phyloP scores from a whole-genome alignment of 2,888 invertebrate species.

The Protophormia terraenovae region DNA sequence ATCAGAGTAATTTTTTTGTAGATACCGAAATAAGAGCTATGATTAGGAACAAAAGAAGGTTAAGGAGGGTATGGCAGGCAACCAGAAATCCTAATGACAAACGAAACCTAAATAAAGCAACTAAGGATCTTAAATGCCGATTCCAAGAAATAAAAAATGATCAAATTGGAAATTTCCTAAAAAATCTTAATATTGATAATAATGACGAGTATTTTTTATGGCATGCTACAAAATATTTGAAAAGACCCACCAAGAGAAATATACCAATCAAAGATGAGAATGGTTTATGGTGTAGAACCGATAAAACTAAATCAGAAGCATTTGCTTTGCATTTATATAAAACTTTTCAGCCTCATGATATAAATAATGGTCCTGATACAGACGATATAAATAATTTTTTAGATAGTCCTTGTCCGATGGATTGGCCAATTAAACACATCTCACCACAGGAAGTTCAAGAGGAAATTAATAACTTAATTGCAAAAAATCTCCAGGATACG shows the following conservation, averaged over 20 bases:
- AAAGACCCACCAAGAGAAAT: neutral
- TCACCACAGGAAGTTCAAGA: slow-evolving; percentile 15
- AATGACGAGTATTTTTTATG: slow-evolving; percentile 15
- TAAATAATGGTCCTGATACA: neutral
- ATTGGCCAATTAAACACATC: slow-evolving; percentile 13
- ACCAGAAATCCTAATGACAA: slow-evolving; percentile 35
- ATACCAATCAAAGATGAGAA: slow-evolving; percentile 6
- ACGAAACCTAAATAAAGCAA: slow-evolving; percentile 24
- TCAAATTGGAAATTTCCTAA: neutral
- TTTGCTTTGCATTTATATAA: slow-evolving; percentile 20
- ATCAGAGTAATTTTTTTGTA: neutral
- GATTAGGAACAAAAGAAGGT: slow-evolving; percentile 16
- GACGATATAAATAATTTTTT: slow-evolving; percentile 4
- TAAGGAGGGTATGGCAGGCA: slow-evolving; percentile 17
- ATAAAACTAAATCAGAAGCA: slow-evolving; percentile 11
- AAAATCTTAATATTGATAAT: slow-evolving; percentile 2
- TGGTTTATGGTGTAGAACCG: slow-evolving; percentile 11
- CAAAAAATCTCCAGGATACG: slow-evolving; percentile 30
- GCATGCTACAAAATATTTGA: slow-evolving; percentile 13
- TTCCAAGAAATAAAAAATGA: neutral
- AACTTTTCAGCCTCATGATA: slow-evolving; percentile 21
- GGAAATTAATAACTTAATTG: slow-evolving; percentile 23
- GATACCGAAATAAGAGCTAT: slow-evolving; percentile 1
- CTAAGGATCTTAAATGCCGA: no score
- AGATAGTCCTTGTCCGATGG: slow-evolving; percentile 30